Base-by-base conservation (phyloP, 2,113 vertebrate genomes). In the Paraplagusia blochii region DNA sequence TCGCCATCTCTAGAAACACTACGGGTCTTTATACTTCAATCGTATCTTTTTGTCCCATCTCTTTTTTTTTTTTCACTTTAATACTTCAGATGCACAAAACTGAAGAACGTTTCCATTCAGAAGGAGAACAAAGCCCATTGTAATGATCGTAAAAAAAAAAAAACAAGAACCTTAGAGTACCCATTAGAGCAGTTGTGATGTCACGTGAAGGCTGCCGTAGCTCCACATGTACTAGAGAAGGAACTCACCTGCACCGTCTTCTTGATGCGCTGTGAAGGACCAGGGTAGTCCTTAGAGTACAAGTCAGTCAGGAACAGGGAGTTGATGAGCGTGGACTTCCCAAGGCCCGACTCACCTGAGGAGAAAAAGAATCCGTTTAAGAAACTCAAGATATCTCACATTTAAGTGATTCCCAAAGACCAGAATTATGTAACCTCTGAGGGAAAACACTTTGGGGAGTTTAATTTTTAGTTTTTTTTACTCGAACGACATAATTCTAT, bases 271-370 rank as follows among this genome's bases (percentile, higher is more conserved):
- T 87, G 89, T 10, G 90, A 92, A 0, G 90, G 90, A 0, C 90
- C 89, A 0, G 90, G 90, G 57, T 91, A 91, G 29, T 91, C 89
- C 81, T 90, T 91, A 54, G 90, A 90, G 81, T 92, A 90, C 34
- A 92, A 74, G 49, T 92, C 88, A 3, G 90, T 91, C 60, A 91
- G 83, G 77, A 92, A 92, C 47, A 92, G 82, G 15, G 91, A 92
- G 74, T 91, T 92, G 70, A 92, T 91, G 53, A 92, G 88, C 0
- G 91, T 92, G 1, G 91, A 92, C 64, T 92, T 92, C 8, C 91
- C 91, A 22, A 92, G 82, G 50, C 91, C 91, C 46, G 91, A 92
- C 56, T 92, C 90, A 63, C 90, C 91, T 92, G 50, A 61, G 47
- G 61, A 71, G 38, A 50, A 9, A 70, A 45, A 76, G 42, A 59